These are phyloP conservation scores for Pontoporia blainvillei DNA, from an alignment of 2,113 vertebrate genomes.

Conservation along the genomic window DNA sequence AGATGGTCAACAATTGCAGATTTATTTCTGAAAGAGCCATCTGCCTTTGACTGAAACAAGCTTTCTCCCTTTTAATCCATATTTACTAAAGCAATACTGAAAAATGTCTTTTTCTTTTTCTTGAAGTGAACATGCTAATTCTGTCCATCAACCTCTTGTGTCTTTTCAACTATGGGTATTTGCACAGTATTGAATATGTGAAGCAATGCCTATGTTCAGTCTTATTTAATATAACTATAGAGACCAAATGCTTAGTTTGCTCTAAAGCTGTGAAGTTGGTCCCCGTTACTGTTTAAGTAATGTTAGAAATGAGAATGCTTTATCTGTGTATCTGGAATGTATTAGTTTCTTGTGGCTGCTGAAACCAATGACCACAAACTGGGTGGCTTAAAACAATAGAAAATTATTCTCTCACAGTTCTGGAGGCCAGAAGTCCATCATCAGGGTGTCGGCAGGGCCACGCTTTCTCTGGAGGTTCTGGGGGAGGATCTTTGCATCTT, in stretches of 20 bases:
- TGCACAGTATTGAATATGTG: background rate
- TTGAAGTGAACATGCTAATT: background rate
- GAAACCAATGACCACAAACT: background rate
- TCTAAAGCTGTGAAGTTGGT: background rate
- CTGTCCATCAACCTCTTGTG: rapidly evolving
- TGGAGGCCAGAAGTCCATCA: background rate
- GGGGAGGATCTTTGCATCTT: background rate
- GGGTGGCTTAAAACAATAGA: background rate
- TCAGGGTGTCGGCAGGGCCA: rapidly evolving
- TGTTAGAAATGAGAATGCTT: background rate
- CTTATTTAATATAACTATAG: background rate
- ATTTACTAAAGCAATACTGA: background rate
- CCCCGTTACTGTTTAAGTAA: background rate
- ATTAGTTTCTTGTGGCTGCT: background rate
- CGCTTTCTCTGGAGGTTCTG: rapidly evolving
- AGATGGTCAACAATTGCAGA: background rate
- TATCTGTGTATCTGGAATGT: background rate
- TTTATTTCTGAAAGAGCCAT: background rate
- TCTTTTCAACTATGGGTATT: background rate
- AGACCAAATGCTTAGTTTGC: background rate
- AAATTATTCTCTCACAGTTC: background rate
- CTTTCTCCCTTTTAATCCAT: background rate
- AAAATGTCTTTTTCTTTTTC: too few relatives aligned
- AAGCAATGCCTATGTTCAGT: background rate
- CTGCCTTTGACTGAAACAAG: background rate